Percentiles rank a stretch among this genome's conserved stretches.
Conservation (phyloP, 2,113 vertebrate species). For the Mus spicilegus region DNA sequence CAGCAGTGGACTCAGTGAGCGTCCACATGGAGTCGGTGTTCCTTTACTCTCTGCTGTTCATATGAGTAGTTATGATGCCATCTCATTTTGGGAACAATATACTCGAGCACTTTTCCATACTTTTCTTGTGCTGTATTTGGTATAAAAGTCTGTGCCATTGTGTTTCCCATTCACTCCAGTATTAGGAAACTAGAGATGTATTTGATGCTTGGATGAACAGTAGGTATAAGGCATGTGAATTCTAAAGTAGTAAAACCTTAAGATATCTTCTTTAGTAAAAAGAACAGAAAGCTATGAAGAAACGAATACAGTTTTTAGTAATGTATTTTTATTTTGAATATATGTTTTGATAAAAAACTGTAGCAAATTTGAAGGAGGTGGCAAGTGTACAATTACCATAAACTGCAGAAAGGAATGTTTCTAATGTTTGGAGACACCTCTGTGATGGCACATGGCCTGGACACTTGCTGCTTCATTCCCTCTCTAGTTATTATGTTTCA, state of each 20-base stretch:
- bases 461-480: neutral
- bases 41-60: neutral
- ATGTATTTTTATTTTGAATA: neutral
- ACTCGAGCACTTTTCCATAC: neutral
- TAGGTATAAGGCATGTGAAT: neutral
- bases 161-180: neutral
- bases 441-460: neutral
- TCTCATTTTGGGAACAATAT: neutral
- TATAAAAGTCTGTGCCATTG: neutral
- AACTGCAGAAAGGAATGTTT: conserved; percentile 15
- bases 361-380: conserved; percentile 17
- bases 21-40: neutral
- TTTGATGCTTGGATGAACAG: conserved; percentile 8
- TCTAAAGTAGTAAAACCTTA: conserved; percentile 8
- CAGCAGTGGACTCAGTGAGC: neutral
- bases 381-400: neutral
- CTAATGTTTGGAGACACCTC: neutral
- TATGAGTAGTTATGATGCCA: neutral
- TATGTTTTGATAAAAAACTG: conserved; percentile 15
- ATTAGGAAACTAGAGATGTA: conserved; percentile 19
- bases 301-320: neutral
- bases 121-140: neutral
- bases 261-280: conserved; percentile 16
- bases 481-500: neutral
- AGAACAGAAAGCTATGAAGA: neutral